phyloP scores from a whole-genome alignment of 2,888 invertebrate species.

The Criorhina ranunculi region DNA sequence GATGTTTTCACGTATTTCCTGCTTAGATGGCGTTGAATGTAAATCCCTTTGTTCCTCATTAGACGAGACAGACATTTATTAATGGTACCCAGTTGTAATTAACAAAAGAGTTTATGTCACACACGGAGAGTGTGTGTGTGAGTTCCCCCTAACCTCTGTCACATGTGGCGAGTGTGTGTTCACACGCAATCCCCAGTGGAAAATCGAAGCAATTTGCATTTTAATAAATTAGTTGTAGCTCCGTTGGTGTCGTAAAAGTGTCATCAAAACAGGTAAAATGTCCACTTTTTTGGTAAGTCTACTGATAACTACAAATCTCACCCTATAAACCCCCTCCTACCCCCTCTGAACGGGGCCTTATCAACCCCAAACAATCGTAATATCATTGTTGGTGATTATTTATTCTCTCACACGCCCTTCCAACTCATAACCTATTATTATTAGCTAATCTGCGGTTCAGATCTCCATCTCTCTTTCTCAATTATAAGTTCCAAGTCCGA shows the following conservation, averaged over 20 bases:
- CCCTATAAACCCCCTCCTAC: constrained; percentile 4
- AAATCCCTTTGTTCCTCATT: not conserved
- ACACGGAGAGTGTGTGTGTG: constrained; percentile 23
- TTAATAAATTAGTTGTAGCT: constrained; percentile 43
- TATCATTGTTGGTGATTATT: constrained; percentile 74
- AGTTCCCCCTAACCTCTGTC: not conserved
- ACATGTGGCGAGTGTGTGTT: not conserved
- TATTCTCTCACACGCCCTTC: constrained; percentile 74
- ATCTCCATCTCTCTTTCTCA: constrained; percentile 76
- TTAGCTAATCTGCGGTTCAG: constrained; percentile 69
- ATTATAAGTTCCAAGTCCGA: constrained; percentile 57
- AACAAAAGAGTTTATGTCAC: constrained; percentile 56
- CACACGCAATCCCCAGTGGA: constrained; percentile 66
- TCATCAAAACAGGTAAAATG: not conserved
- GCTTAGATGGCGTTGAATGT: not conserved
- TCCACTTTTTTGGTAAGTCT: not conserved
- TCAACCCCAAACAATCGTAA: constrained; percentile 61
- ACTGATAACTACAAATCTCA: constrained; percentile 57
- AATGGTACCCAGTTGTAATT: constrained; percentile 38
- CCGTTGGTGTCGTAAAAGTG: not conserved
- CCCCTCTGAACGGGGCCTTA: constrained; percentile 8
- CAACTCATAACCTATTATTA: constrained; percentile 74
- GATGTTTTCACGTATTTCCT: no score
- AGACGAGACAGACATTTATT: constrained; percentile 5
- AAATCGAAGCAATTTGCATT: constrained; percentile 68